phyloP scores from a whole-genome alignment of 2,113 vertebrate species.

The Cathartes aura region DNA sequence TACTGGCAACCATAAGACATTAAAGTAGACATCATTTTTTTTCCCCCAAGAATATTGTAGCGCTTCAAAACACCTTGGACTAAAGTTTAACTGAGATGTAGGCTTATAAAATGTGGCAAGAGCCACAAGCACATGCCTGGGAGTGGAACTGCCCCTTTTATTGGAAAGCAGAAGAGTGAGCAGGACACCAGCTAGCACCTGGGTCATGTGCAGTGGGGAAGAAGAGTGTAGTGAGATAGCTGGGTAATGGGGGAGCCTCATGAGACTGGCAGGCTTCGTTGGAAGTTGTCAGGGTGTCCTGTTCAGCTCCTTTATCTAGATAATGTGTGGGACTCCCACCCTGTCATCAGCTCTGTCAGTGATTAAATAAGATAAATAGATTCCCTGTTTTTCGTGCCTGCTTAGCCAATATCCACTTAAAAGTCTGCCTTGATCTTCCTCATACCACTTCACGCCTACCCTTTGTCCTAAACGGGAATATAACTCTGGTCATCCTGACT shows the following conservation, averaged over 20 bases:
- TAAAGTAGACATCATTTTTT: not conserved
- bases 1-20: not conserved
- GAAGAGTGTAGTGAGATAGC: not conserved
- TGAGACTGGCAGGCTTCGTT: not conserved
- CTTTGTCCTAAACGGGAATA: rapidly evolving
- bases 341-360: not conserved
- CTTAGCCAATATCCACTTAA: not conserved
- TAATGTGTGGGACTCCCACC: rapidly evolving
- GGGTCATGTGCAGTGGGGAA: rapidly evolving
- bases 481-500: not conserved
- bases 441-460: rapidly evolving
- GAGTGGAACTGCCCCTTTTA: not conserved
- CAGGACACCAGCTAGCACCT: not conserved
- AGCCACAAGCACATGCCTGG: not conserved
- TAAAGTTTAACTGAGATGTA: not conserved
- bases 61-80: not conserved
- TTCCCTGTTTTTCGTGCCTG: rapidly evolving
- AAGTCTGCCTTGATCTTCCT: not conserved
- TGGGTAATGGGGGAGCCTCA: not conserved
- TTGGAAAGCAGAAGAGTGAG: not conserved
- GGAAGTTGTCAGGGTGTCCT: not conserved
- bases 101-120: not conserved
- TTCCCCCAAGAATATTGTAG: not conserved
- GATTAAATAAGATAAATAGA: not conserved
- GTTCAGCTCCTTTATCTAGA: not conserved